Evolutionary conservation across 2,797 vertebrate species (phyloP), one percentile per base, ranked within the genome.

Genomic region (Coregonus ussuriensis): DNA sequence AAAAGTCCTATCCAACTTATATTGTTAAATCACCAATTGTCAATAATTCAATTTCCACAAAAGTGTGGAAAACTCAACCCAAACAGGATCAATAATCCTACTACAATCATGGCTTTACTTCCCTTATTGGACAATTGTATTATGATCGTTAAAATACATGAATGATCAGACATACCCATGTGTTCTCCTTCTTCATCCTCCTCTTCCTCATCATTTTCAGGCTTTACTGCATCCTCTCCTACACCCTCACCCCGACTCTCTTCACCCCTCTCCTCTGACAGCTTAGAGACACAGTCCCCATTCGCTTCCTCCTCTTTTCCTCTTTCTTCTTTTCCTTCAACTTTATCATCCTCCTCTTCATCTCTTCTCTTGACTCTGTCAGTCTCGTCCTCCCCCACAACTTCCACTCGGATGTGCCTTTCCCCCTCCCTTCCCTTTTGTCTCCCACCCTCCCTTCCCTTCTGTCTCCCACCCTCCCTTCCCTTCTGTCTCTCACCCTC

Each of bases 121-220:
- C 59, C 82, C 47, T 81, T 83, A 86, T 88, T 18, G 77, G 85
- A 13, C 87, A 72, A 33, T 5, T 21, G 31, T 53, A 74, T 1
- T 76, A 6, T 16, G 21, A 33, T 59, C 0, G 11, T 25, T 6
- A 18, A 15, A 75, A 47, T 47, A 75, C 21, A 25, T 13, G 6
- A 1, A 7, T 51, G 41, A 16, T 74, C 37, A 7, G 1, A 37
- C 82, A 92, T 87, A 95, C 93, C 92, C 80, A 90, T 91, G 72
- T 93, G 92, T 15, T 89, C 90, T 11, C 35, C 75, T 1, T 84
- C 62, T 21, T 9, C 63, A 2, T 62, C 81, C 15, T 63, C 74
- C 0, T 86, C 73, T 35, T 85, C 37, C 4, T 84, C 74, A 25
- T 16, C 69, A 0, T 54, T 6, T 1, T 75, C 77, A 51, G 68